These are phyloP conservation scores for Sphaeridia pumilis DNA, from an alignment of 2,888 invertebrate species.

Conservation along the genomic window DNA sequence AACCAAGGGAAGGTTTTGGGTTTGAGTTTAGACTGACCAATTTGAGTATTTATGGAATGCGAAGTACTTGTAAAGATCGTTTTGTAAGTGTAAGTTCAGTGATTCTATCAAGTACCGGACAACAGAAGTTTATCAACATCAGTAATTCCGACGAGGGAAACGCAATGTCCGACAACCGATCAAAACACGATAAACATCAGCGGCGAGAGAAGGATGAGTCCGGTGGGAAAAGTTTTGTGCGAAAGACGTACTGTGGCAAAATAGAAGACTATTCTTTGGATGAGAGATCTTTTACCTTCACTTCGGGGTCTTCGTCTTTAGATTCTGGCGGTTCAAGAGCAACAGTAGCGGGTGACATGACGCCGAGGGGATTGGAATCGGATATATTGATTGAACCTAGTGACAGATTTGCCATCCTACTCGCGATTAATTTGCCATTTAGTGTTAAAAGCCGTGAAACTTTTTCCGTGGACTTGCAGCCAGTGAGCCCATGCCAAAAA, in stretches of 20 bases:
- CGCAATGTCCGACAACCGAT: too few relatives aligned
- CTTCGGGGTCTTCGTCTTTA: conserved; percentile 10
- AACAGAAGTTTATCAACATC: neutral
- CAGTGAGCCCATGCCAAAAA: conserved; percentile 33
- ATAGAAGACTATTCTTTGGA: conserved; percentile 31
- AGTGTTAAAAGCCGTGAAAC: conserved; percentile 27
- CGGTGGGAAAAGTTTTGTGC: too few relatives aligned
- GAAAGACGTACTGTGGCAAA: conserved; percentile 33
- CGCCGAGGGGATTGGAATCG: neutral
- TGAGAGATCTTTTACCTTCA: conserved; percentile 30
- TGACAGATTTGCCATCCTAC: neutral
- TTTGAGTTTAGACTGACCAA: conserved; percentile 28
- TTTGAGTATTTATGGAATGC: conserved; percentile 36
- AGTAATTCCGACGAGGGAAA: too few relatives aligned
- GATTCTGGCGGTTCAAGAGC: neutral
- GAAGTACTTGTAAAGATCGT: conserved; percentile 33
- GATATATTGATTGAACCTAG: neutral
- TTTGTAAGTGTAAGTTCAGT: conserved; percentile 26
- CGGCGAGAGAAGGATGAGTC: too few relatives aligned
- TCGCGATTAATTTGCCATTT: conserved; percentile 22
- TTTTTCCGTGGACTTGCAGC: conserved; percentile 25
- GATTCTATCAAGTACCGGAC: conserved; percentile 5
- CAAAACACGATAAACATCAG: too few relatives aligned
- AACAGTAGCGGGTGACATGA: neutral
- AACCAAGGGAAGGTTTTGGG: conserved; percentile 28